These are phyloP conservation scores for Pseudomyrmex cubaensis DNA, from an alignment of 1,140 invertebrate species.

Conservation along the genomic window DNA sequence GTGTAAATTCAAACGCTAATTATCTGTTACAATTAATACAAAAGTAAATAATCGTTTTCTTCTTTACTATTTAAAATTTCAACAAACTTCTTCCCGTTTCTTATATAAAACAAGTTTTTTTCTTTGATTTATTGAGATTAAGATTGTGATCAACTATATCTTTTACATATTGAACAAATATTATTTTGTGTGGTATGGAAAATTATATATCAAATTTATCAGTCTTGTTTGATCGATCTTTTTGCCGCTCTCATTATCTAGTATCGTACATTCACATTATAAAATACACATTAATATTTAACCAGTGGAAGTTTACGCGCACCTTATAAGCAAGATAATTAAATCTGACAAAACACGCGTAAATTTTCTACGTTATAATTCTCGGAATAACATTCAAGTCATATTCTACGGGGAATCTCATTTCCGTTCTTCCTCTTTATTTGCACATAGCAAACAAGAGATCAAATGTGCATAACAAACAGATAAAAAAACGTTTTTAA, in stretches of 20 bases:
- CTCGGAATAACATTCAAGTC: neutral
- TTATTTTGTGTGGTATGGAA: slow-evolving; percentile 21
- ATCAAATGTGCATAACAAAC: neutral
- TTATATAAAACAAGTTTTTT: neutral
- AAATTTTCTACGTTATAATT: neutral
- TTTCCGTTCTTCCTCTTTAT: neutral
- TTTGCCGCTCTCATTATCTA: neutral
- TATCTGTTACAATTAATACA: neutral
- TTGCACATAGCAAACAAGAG: neutral
- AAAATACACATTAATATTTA: neutral
- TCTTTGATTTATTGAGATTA: neutral
- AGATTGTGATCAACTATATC: slow-evolving; percentile 13
- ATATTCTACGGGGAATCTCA: neutral
- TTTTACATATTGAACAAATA: neutral
- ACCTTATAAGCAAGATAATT: neutral
- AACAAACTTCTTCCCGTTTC: neutral
- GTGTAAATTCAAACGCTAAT: neutral
- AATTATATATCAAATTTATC: slow-evolving; percentile 9
- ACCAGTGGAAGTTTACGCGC: neutral
- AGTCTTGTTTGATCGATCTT: slow-evolving; percentile 25
- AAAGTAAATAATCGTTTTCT: neutral
- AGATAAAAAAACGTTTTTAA: neutral
- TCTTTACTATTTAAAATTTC: neutral
- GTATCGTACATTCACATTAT: neutral
- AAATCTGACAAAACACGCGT: neutral